Conservation (phyloP, 1,140 invertebrate species). For the Philotrypesis tridentata region DNA sequence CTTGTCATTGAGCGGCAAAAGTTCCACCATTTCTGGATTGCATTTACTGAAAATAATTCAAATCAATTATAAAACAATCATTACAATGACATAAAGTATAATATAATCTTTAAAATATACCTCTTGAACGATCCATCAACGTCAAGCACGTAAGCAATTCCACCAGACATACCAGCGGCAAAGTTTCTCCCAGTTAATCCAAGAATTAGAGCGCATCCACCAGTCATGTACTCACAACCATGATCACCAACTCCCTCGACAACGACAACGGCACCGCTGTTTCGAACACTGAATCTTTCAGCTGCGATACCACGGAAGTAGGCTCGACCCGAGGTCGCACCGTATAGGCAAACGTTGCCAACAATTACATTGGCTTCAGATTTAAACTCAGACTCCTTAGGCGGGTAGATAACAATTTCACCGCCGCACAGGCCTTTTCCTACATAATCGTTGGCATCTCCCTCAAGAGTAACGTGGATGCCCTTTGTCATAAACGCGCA, state of each 20-base stretch:
- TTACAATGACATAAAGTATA: constrained; percentile 17
- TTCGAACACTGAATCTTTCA: constrained; percentile 98
- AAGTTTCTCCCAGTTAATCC: constrained; percentile 98
- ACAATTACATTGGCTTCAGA: constrained; percentile 97
- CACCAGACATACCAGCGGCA: constrained; percentile 98
- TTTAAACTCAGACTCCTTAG: constrained; percentile 86
- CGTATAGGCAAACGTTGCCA: constrained; percentile 98
- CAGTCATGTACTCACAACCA: constrained; percentile 99
- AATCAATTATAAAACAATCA: constrained; percentile 37
- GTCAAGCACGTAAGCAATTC: constrained; percentile 97
- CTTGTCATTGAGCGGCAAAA: constrained; percentile 84
- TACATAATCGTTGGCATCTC: constrained; percentile 99
- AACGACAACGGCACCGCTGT: constrained; percentile 95
- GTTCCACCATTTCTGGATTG: constrained; percentile 93
- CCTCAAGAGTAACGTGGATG: constrained; percentile 92
- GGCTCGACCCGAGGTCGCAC: constrained; percentile 94
- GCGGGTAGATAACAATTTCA: constrained; percentile 95
- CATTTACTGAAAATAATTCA: constrained; percentile 79
- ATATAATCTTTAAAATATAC: constrained; percentile 56
- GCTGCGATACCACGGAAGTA: constrained; percentile 98
- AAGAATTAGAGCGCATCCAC: constrained; percentile 91
- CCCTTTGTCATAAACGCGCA: constrained; percentile 97
- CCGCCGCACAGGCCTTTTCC: constrained; percentile 95
- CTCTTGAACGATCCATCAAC: constrained; percentile 87
- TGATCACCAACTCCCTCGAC: constrained; percentile 97